Evolutionary conservation across 2,888 invertebrate species (phyloP).

Genomic region (Eristalis arbustorum): DNA sequence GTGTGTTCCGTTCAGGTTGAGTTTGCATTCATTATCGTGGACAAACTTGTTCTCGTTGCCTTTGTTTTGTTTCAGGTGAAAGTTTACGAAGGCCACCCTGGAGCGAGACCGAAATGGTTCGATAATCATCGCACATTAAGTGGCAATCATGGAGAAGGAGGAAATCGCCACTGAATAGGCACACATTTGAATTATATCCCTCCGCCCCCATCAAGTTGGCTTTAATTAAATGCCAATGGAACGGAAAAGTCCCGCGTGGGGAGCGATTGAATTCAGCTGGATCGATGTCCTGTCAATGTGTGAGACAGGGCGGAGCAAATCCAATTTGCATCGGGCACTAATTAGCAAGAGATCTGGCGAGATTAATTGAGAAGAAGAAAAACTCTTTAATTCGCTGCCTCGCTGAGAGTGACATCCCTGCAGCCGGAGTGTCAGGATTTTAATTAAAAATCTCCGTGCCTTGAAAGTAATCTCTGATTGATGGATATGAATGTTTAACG

Average conservation of each 20-base stretch:
- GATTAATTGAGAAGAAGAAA: background rate
- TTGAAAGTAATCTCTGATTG: background rate
- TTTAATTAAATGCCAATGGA: no score
- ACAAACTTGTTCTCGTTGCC: background rate
- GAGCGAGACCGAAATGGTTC: no score
- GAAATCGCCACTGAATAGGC: no score
- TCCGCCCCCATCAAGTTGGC: no score
- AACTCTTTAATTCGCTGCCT: background rate
- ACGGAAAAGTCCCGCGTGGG: no score
- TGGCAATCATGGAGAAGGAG: no score
- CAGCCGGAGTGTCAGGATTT: background rate
- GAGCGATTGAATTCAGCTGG: no score
- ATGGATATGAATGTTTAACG: background rate
- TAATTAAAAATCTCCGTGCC: background rate
- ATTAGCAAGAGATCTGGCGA: background rate
- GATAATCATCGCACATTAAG: no score
- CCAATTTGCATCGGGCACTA: background rate
- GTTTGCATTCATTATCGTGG: constrained; percentile 1
- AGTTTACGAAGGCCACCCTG: constrained; percentile 1
- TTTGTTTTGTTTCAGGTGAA: background rate
- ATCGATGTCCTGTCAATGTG: no score
- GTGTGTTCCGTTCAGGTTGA: background rate
- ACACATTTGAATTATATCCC: no score
- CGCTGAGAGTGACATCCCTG: background rate
- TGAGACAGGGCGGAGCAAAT: background rate